Evolutionary conservation across 2,797 vertebrate species (phyloP).

Genomic region (Danio kyathit): DNA sequence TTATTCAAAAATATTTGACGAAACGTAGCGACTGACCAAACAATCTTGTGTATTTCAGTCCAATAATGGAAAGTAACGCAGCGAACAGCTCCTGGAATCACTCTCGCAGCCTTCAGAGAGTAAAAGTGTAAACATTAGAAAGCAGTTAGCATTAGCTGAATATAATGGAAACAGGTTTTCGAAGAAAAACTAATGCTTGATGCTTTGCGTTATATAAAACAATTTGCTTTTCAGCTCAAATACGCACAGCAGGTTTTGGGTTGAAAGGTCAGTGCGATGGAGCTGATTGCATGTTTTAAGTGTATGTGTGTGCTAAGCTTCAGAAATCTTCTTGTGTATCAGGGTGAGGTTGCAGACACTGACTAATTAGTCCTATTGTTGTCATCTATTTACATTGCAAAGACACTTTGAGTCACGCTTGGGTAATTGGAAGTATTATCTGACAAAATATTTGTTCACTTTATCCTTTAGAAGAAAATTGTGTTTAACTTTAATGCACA

Average conservation of each 20-base stretch:
- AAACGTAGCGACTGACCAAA: background rate
- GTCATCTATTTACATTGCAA: conserved; percentile 1
- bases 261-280: background rate
- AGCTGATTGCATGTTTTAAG: background rate
- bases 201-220: conserved; percentile 17
- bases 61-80: conserved; percentile 13
- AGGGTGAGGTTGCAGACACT: background rate
- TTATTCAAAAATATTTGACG: conserved; percentile 13
- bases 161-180: conserved; percentile 8
- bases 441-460: conserved; percentile 1
- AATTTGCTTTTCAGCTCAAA: background rate
- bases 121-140: conserved; percentile 14
- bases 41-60: background rate
- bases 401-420: background rate
- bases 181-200: background rate
- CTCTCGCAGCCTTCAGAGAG: conserved; percentile 2
- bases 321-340: conserved; percentile 1
- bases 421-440: background rate
- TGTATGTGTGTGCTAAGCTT: background rate
- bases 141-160: background rate
- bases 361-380: conserved; percentile 26
- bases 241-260: background rate
- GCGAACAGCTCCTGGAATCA: conserved; percentile 4
- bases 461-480: background rate
- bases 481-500: background rate